Conservation (phyloP, 2,113 vertebrate species). For the Mungos mungo region DNA sequence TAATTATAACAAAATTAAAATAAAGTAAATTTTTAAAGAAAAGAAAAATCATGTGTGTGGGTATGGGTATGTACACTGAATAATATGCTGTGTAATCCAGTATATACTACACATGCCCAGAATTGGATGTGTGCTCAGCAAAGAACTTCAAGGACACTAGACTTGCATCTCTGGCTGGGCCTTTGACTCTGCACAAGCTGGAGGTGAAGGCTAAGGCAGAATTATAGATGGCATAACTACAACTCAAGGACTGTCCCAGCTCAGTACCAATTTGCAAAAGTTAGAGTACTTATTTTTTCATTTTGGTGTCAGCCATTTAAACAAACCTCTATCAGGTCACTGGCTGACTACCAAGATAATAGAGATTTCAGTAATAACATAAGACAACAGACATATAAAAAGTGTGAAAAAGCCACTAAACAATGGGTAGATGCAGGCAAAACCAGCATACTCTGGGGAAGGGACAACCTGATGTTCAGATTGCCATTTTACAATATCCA, state of each 20-base stretch:
- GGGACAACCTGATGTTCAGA: background rate
- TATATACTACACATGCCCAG: background rate
- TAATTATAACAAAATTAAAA: background rate
- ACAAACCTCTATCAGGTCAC: background rate
- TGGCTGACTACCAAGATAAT: background rate
- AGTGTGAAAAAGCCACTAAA: background rate
- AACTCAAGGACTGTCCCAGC: background rate
- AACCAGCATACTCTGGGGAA: background rate
- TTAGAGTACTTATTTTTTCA: background rate
- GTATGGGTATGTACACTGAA: background rate
- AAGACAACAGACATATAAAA: background rate
- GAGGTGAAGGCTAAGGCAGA: background rate
- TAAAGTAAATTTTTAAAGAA: background rate
- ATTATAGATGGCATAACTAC: background rate
- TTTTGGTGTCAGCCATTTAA: background rate
- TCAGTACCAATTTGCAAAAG: background rate
- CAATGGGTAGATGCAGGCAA: background rate
- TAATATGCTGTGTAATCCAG: background rate
- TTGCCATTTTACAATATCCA: background rate
- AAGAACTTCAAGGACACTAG: background rate
- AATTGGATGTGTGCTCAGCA: background rate
- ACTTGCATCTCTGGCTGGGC: background rate
- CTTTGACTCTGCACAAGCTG: background rate
- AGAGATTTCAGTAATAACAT: background rate
- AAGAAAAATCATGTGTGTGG: background rate